Base-by-base conservation (phyloP, 53 echinoderm and acorn worm species). In the Astropecten irregularis region DNA sequence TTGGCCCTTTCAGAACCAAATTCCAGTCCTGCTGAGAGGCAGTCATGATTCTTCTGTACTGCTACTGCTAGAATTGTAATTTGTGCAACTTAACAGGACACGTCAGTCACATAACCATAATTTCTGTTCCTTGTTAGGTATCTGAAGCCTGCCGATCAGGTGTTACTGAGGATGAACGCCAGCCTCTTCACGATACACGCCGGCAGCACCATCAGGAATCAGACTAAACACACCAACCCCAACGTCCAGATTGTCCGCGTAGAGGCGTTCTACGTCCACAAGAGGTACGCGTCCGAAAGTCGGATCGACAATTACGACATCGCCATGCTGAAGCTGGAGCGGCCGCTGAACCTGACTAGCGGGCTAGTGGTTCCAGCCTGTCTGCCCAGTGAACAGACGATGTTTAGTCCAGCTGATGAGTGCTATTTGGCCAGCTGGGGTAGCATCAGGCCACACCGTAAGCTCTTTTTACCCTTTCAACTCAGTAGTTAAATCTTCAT, bases 401-500 rank as follows among this genome's bases (percentile, higher is more conserved):
- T 49, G 4, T 86, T 88, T 16, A 46, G 40, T 14, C 85, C 95
- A 4, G 91, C 86, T 4, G 59, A 47, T 16, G 56, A 86, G 39
- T 94, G 95, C 81, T 72, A 69, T 30, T 66, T 87, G 18, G 95
- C 91, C 5, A 91, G 91, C 55, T 94, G 95, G 95, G 95, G 95
- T 9, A 83, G 53, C 22, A 36, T 83, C 10, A 51, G 49, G 33
- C 71, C 83, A 72, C 34, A 64, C 29, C 63, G 50, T 40, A 14
- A 62, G 77, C 21, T n/a, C n/a, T n/a, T 35, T 16, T 4, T 20
- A 64, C 6, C 34, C n/a, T n/a, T n/a, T n/a, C n/a, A n/a, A n/a
- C n/a, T n/a, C n/a, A n/a, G n/a, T n/a, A n/a, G n/a, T n/a, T n/a
- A n/a, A n/a, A n/a, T n/a, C n/a, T n/a, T n/a, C n/a, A n/a, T n/a